A percentile compares a stretch with the other conserved stretches of the same genome.
phyloP scores from a whole-genome alignment of 1,140 invertebrate genomes.

The Eupristina koningsbergeri region DNA sequence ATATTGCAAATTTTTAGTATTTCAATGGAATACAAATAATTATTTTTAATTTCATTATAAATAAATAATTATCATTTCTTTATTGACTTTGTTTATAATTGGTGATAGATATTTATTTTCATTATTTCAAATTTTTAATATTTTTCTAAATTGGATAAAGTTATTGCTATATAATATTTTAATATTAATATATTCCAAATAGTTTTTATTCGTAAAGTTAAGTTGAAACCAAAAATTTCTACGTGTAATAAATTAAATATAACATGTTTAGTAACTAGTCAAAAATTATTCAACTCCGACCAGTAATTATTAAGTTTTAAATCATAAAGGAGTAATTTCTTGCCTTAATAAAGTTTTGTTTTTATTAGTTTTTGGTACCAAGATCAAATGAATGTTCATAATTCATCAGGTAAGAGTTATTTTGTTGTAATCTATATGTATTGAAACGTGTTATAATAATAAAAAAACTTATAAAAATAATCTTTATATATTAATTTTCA shows the following conservation, averaged over 20 bases:
- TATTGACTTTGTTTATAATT: not conserved
- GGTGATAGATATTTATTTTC: not conserved
- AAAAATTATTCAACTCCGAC: conserved; percentile 23
- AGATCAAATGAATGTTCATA: conserved; percentile 21
- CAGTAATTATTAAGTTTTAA: not conserved
- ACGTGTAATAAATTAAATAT: not conserved
- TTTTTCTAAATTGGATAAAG: too few relatives aligned
- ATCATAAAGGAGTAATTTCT: not conserved
- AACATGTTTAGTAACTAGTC: not conserved
- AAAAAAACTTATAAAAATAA: conserved; percentile 37
- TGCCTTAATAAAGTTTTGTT: not conserved
- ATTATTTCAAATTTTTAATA: not conserved
- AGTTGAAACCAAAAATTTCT: not conserved
- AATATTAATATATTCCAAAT: too few relatives aligned
- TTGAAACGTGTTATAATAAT: conserved; percentile 40
- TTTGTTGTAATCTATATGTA: conserved; percentile 49
- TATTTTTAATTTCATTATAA: too few relatives aligned
- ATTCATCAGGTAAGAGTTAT: conserved; percentile 44
- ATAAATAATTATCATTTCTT: not conserved
- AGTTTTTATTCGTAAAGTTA: not conserved
- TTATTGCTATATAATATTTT: too few relatives aligned
- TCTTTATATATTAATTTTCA: conserved; percentile 14
- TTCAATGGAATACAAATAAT: not conserved
- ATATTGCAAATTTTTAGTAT: not conserved
- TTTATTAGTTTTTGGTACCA: not conserved